Conservation (phyloP, 2,888 invertebrate species). For the Orchestes rusci region DNA sequence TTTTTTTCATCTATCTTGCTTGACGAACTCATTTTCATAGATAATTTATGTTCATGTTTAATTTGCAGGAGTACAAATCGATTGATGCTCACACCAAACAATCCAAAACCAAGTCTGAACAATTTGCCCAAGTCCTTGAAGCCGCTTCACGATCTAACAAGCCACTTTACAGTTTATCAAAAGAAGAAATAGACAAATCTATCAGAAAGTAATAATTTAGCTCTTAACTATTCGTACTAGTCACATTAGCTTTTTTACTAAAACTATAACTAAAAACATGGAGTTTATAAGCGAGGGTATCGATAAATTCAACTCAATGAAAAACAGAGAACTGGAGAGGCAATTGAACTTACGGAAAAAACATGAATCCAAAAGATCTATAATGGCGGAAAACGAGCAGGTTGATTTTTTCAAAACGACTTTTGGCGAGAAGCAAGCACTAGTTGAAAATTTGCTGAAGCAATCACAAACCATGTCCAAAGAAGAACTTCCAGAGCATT, state of each 20-base stretch:
- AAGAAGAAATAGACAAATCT: conserved; percentile 46
- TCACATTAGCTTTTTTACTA: conserved; percentile 16
- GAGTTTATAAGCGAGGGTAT: conserved; percentile 37
- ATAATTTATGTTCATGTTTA: too few relatives aligned
- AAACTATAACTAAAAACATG: conserved; percentile 23
- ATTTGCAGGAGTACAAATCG: too few relatives aligned
- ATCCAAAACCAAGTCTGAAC: conserved; percentile 14
- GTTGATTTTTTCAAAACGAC: conserved; percentile 63
- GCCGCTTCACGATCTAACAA: conserved; percentile 45
- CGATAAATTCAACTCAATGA: conserved; percentile 45
- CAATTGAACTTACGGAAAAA: conserved; percentile 58
- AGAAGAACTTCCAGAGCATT: conserved; percentile 51
- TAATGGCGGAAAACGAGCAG: conserved; percentile 57
- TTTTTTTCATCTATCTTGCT: too few relatives aligned
- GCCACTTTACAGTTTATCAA: conserved; percentile 45
- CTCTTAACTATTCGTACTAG: conserved; percentile 27
- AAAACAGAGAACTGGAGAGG: conserved; percentile 55
- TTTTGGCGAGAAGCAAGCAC: conserved; percentile 59
- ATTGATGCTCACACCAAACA: too few relatives aligned
- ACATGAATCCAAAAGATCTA: conserved; percentile 55
- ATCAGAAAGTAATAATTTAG: conserved; percentile 33
- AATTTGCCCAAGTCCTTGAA: conserved; percentile 42
- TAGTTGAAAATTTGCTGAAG: conserved; percentile 55
- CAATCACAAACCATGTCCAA: conserved; percentile 45
- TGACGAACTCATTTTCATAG: too few relatives aligned